phyloP scores from a whole-genome alignment of 2,113 vertebrate species.

The Callospermophilus lateralis region DNA sequence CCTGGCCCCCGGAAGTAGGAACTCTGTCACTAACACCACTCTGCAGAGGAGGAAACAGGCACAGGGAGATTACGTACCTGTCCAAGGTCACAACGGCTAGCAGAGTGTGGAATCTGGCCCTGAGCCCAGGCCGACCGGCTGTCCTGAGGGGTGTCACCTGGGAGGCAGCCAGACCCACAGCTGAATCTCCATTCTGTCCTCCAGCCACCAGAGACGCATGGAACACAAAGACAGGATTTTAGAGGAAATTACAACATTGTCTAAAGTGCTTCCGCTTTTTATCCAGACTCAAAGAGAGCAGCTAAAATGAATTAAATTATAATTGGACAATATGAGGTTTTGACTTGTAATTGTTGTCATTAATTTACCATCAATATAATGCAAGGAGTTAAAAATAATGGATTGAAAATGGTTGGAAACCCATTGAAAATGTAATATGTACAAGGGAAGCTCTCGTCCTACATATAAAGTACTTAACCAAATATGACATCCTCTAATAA shows the following conservation, averaged over 20 bases:
- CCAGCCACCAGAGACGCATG: background rate
- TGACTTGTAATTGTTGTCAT: conserved; percentile 73
- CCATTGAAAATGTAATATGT: conserved; percentile 65
- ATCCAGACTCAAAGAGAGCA: conserved; percentile 64
- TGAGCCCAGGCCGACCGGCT: background rate
- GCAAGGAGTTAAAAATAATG: conserved; percentile 75
- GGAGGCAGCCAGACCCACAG: background rate
- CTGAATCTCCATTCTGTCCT: background rate
- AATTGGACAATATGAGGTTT: conserved; percentile 74
- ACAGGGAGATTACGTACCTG: background rate
- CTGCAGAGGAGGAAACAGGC: conserved; percentile 14
- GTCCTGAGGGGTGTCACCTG: rapidly evolving
- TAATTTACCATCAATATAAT: conserved; percentile 76
- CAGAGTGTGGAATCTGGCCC: background rate
- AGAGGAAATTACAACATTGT: conserved; percentile 3
- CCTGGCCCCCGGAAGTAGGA: background rate
- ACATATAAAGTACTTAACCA: conserved; percentile 70
- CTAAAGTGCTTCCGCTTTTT: conserved; percentile 22
- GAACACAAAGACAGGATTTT: background rate
- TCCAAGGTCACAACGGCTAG: background rate
- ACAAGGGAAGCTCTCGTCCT: conserved; percentile 70
- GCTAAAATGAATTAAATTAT: conserved; percentile 72
- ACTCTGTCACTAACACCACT: background rate
- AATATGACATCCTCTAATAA: conserved; percentile 58
- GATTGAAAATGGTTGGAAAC: conserved; percentile 68